These are phyloP conservation scores for Chloebia gouldiae DNA, from an alignment of 2,113 vertebrate genomes.

Conservation along the genomic window DNA sequence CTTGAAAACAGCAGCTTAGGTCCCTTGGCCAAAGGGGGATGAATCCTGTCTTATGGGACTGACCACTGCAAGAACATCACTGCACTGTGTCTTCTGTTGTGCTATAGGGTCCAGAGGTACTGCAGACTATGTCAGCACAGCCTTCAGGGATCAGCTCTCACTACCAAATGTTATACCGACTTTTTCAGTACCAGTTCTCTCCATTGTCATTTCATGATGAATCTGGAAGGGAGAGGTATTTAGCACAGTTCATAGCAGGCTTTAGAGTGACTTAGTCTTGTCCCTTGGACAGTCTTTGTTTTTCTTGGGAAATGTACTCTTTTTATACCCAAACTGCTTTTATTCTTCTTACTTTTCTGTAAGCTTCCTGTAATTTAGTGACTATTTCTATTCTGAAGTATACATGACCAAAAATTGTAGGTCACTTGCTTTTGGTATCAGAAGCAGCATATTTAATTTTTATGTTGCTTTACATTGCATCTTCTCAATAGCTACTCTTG, in stretches of 20 bases:
- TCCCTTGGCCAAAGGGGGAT: neutral
- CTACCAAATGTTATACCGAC: neutral
- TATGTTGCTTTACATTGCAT: neutral
- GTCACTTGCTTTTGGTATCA: neutral
- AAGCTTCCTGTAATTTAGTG: neutral
- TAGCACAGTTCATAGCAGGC: neutral
- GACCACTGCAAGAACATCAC: neutral
- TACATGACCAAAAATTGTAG: neutral
- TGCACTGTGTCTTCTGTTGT: neutral
- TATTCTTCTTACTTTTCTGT: neutral
- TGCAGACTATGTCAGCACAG: neutral
- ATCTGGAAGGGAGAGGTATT: neutral
- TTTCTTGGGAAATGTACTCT: neutral
- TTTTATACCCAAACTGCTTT: neutral
- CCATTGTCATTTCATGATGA: accelerated
- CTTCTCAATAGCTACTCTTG: neutral
- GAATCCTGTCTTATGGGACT: neutral
- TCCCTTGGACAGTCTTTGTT: neutral
- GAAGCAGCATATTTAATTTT: neutral
- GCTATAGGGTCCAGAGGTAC: neutral
- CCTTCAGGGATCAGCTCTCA: neutral
- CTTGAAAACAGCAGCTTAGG: neutral
- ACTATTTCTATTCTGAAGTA: neutral
- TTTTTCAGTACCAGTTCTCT: neutral
- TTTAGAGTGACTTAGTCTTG: neutral